Conservation (phyloP, 2,888 invertebrate genomes). For the Octonoba sinensis region DNA sequence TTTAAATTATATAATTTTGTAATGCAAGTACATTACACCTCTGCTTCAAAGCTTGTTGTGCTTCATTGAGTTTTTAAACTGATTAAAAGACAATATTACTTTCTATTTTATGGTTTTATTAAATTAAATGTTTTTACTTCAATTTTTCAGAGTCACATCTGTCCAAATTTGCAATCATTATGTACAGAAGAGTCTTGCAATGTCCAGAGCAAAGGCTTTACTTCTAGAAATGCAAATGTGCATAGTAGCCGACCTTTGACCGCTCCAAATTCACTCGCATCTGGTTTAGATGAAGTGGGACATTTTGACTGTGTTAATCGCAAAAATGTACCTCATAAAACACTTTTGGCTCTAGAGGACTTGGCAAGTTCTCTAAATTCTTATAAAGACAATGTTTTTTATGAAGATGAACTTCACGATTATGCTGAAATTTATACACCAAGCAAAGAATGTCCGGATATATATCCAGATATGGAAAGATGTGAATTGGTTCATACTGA, state of each 20-base stretch:
- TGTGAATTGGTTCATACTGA: conserved; percentile 33
- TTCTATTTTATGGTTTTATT: background rate
- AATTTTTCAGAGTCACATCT: background rate
- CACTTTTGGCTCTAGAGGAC: conserved; percentile 22
- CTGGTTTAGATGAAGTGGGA: conserved; percentile 23
- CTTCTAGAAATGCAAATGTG: conserved; percentile 5
- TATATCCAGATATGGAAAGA: conserved; percentile 38
- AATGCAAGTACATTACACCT: too few species aligned
- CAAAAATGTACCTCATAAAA: conserved; percentile 28
- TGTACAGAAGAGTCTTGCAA: conserved; percentile 4
- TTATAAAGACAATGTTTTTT: conserved; percentile 24
- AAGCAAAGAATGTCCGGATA: conserved; percentile 77
- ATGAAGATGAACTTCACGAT: conserved; percentile 61
- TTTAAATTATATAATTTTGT: too few species aligned
- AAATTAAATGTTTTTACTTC: conserved; percentile 1
- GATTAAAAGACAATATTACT: background rate
- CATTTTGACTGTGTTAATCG: conserved; percentile 21
- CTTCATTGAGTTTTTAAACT: too few species aligned
- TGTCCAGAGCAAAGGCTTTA: background rate
- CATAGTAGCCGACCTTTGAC: conserved; percentile 17
- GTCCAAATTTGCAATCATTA: conserved; percentile 12
- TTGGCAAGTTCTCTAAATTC: conserved; percentile 18
- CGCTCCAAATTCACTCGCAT: conserved; percentile 13
- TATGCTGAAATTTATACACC: conserved; percentile 87
- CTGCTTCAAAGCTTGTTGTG: too few species aligned